phyloP scores from a whole-genome alignment of 2,113 vertebrate genomes.

The Probosciger aterrimus region DNA sequence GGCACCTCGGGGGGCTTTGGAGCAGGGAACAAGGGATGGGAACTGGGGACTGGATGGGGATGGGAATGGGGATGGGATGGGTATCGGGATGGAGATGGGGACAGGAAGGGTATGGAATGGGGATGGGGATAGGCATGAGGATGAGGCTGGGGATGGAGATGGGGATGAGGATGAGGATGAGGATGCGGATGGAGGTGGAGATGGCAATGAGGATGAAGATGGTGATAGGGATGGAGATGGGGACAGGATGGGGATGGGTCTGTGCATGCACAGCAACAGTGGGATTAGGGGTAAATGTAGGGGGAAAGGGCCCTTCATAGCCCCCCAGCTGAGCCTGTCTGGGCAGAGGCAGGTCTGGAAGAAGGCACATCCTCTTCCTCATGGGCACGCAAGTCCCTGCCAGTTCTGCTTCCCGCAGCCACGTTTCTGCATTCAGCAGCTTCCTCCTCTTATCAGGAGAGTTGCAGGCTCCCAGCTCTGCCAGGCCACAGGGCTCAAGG shows the following conservation, averaged over 20 bases:
- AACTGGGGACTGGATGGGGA: neutral
- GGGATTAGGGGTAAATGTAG: rapidly evolving
- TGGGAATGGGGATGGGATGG: neutral
- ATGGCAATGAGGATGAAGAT: too few relatives aligned
- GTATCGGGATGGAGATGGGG: neutral
- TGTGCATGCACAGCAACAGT: neutral
- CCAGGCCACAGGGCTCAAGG: rapidly evolving
- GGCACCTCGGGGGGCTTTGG: neutral
- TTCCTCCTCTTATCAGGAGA: neutral
- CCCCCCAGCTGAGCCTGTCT: neutral
- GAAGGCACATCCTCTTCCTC: neutral
- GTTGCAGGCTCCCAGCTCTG: rapidly evolving
- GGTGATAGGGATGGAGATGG: too few relatives aligned
- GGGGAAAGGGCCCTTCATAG: neutral
- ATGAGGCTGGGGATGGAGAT: rapidly evolving
- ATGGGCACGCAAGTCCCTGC: neutral
- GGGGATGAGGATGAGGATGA: rapidly evolving
- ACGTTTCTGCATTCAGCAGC: neutral
- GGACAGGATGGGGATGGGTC: too few relatives aligned
- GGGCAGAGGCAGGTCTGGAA: neutral
- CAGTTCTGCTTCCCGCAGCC: rapidly evolving
- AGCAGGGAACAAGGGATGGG: neutral
- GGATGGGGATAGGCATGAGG: neutral
- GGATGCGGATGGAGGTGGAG: rapidly evolving
- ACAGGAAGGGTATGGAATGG: too few relatives aligned